Percentiles rank a stretch among this genome's conserved stretches.
These are phyloP conservation scores for Petrocephalus microphthalmus DNA, from an alignment of 2,113 vertebrate species.

Conservation along the genomic window DNA sequence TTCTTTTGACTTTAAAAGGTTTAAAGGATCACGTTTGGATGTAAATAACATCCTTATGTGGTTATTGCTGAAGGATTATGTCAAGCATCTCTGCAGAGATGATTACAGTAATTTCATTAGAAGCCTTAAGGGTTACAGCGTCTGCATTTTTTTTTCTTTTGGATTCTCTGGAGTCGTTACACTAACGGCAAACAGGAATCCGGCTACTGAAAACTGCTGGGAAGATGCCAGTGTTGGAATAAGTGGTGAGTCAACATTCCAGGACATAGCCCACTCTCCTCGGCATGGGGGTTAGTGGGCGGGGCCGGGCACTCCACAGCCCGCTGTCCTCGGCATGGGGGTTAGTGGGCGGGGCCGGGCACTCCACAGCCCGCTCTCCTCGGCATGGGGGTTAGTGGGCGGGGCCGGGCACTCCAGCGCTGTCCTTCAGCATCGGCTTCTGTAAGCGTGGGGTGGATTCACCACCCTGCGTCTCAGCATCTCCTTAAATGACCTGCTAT, in stretches of 20 bases:
- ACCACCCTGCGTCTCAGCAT: background rate
- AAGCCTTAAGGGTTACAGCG: background rate
- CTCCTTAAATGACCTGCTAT: background rate
- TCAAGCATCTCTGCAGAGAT: background rate
- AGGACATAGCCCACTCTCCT: too few relatives aligned
- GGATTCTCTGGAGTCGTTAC: background rate
- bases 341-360: background rate
- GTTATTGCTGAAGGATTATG: background rate
- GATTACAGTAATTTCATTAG: constrained; percentile 8
- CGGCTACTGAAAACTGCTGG: background rate
- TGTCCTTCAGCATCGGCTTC: background rate
- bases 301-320: too few relatives aligned
- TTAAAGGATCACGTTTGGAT: background rate
- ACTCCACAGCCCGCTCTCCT: background rate
- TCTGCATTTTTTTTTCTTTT: background rate
- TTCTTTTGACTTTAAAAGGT: background rate
- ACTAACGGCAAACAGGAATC: background rate
- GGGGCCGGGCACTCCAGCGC: background rate
- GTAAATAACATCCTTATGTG: background rate
- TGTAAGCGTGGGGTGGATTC: background rate
- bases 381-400: background rate
- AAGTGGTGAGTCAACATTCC: constrained; percentile 4
- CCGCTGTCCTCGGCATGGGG: background rate
- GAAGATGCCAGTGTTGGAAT: background rate
- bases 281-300: background rate